These are phyloP conservation scores for Phyllostomus hastatus DNA, from an alignment of 2,113 vertebrate species.

Conservation along the genomic window DNA sequence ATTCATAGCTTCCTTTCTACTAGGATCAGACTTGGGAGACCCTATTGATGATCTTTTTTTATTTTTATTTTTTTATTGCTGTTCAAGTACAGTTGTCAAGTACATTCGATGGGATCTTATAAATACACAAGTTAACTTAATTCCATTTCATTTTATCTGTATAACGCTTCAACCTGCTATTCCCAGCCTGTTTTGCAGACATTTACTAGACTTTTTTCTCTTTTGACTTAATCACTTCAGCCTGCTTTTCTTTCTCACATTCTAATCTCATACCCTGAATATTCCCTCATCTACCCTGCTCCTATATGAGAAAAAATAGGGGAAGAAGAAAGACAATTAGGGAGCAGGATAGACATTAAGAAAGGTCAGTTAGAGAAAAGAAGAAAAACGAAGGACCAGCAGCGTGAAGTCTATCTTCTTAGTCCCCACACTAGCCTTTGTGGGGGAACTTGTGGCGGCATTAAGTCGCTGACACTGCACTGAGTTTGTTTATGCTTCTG, in stretches of 20 bases:
- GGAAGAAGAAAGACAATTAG: neutral
- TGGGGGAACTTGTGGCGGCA: neutral
- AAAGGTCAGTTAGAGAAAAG: neutral
- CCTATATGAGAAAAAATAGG: neutral
- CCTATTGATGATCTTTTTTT: neutral
- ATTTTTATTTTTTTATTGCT: too few relatives aligned
- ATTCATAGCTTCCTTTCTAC: neutral
- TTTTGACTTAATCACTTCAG: neutral
- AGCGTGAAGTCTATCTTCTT: neutral
- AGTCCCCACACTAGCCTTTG: neutral
- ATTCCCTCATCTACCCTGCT: neutral
- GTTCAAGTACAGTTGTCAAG: too few relatives aligned
- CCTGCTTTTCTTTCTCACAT: neutral
- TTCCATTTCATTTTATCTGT: neutral
- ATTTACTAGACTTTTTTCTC: neutral
- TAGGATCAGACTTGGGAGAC: neutral
- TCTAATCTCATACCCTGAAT: neutral
- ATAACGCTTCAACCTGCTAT: neutral
- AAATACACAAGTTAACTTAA: neutral
- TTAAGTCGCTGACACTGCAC: neutral
- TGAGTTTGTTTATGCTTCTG: neutral
- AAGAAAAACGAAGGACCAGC: neutral
- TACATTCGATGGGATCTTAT: neutral
- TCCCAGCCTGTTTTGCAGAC: neutral
- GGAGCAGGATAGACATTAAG: neutral